Conservation (phyloP, 2,113 vertebrate species). For the Daboia siamensis region DNA sequence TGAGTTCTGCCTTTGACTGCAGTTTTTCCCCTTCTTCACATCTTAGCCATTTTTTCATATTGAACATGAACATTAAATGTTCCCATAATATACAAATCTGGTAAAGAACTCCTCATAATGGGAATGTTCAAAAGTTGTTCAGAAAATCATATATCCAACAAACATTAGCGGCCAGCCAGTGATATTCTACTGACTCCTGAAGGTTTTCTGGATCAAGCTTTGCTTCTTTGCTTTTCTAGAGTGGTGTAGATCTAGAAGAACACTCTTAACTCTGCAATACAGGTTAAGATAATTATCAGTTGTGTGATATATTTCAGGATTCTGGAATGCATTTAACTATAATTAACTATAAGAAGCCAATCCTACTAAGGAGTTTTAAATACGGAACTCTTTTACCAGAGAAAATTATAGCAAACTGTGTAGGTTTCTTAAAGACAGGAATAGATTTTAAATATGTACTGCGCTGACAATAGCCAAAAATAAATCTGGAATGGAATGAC, state of each 20-base stretch:
- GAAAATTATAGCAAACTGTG: background rate
- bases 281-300: background rate
- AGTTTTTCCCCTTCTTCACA: background rate
- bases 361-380: background rate
- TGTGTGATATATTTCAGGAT: background rate
- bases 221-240: background rate
- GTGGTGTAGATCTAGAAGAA: background rate
- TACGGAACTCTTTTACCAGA: background rate
- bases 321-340: background rate
- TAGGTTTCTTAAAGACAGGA: conserved; percentile 3
- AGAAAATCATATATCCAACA: background rate
- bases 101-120: background rate
- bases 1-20: background rate
- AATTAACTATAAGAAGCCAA: background rate
- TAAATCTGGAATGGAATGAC: background rate
- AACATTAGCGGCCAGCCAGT: background rate
- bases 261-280: background rate
- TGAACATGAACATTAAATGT: background rate
- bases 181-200: background rate
- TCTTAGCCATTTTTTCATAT: background rate
- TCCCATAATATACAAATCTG: background rate
- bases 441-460: conserved; percentile 8
- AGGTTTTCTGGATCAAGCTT: background rate
- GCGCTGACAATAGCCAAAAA: background rate
- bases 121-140: background rate